Evolutionary conservation across 2,888 invertebrate species (phyloP), one percentile per base, ranked within the genome.

Genomic region (Diarsia mendica): DNA sequence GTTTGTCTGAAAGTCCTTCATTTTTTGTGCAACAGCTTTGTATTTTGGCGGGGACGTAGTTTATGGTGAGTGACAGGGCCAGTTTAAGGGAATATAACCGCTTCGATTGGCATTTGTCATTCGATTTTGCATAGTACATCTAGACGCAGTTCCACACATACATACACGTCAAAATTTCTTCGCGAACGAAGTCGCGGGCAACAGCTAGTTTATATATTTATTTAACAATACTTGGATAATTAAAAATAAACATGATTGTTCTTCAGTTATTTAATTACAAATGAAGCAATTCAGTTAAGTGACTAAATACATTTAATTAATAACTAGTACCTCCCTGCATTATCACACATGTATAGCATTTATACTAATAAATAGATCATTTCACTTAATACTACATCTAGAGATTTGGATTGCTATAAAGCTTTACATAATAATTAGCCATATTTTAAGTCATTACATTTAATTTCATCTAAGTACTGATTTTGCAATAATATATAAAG

Each of bases 361-460:
- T 79, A 70, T 72, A 70, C 67, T 67, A 86, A 88, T 90, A 89
- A 89, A 89, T 88, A 90, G 23, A 72, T 80, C 67, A 70, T 84
- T 87, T 84, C 58, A 69, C 86, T 88, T 89, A 89, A 80, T 67
- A 80, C 84, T 87, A 86, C n/a, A 20, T 64, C 60, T 75, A 74
- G 48, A 67, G n/a, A 67, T 76, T 86, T 85, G 48, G 64, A 64
- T 70, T 48, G 39, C 44, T 51, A 46, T 71, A 79, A 74, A 60
- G 64, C 64, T 72, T 72, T 33, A 46, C 8, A 39, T 70, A 61
- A 70, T 75, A 60, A 18, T 48, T 68, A 82, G 72, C 70, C 55
- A 75, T 73, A 9, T 63, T 63, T 60, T 58, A 72, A 58, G 28
- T 58, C 46, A 67, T 33, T 46, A 46, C 23, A 49, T 20, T 64